Evolutionary conservation across 2,113 vertebrate species (phyloP).

Genomic region (Rhineura floridana): DNA sequence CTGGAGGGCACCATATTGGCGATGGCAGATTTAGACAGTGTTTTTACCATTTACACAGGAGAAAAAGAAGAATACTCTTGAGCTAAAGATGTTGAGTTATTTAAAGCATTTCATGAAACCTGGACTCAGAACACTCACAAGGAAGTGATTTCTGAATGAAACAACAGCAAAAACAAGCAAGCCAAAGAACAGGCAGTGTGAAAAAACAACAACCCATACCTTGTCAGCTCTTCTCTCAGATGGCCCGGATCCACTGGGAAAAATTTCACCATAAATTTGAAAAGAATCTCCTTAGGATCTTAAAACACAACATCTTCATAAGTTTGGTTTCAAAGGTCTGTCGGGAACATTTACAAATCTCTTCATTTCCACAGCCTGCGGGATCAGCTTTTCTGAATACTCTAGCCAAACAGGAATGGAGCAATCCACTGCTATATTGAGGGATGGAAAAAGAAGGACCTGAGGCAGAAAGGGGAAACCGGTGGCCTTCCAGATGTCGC

Average conservation of each 20-base stretch:
- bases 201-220: slow-evolving; percentile 79
- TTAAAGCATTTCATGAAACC: neutral
- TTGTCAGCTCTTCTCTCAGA: slow-evolving; percentile 91
- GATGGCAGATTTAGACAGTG: too few relatives aligned
- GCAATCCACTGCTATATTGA: neutral
- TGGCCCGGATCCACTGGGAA: slow-evolving; percentile 96
- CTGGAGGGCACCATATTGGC: too few relatives aligned
- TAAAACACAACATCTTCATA: slow-evolving; percentile 82
- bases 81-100: neutral
- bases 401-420: too few relatives aligned
- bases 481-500: too few relatives aligned
- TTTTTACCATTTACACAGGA: neutral
- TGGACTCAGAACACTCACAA: neutral
- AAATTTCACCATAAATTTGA: slow-evolving; percentile 98
- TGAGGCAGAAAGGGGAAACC: too few relatives aligned
- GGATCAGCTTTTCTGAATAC: neutral
- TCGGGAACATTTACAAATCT: slow-evolving; percentile 67
- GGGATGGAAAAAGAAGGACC: neutral
- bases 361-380: slow-evolving; percentile 28
- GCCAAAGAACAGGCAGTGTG: neutral
- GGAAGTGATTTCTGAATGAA: neutral
- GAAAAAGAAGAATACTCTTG: neutral
- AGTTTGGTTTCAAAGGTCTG: slow-evolving; percentile 72
- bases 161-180: accelerated
- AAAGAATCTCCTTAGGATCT: slow-evolving; percentile 90